Evolutionary conservation across 2,888 invertebrate species (phyloP).

Genomic region (Ommatoiulus sabulosus): DNA sequence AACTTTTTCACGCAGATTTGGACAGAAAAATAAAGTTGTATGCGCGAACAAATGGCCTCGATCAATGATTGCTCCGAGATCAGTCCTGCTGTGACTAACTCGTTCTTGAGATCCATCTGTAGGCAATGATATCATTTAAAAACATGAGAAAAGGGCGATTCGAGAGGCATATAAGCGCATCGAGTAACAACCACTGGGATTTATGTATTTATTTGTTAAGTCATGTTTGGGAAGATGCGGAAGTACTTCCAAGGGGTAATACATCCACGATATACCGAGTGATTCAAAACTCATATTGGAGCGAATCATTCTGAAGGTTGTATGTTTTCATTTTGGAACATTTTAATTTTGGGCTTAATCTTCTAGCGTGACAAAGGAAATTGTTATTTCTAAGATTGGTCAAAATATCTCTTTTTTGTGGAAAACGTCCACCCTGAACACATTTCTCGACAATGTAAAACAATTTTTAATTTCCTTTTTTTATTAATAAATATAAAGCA

Average conservation of each 20-base stretch:
- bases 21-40: neutral
- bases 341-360: no score
- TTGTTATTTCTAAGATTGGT: no score
- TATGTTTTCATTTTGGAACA: no score
- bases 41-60: neutral
- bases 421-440: no score
- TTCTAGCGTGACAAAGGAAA: no score
- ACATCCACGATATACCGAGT: neutral
- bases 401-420: no score
- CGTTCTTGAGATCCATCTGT: constrained; percentile 6
- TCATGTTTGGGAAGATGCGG: no score
- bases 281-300: no score
- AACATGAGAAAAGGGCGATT: constrained; percentile 34
- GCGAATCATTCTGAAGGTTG: no score
- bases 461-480: no score
- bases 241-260: neutral
- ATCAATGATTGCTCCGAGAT: neutral
- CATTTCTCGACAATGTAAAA: no score
- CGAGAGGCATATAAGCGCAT: neutral
- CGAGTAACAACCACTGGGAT: neutral
- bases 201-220: neutral
- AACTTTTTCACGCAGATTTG: neutral
- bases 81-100: neutral
- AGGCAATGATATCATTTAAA: constrained; percentile 27
- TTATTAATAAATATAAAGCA: no score